Percentiles rank a stretch among this genome's conserved stretches.
Conservation (phyloP, 2,888 invertebrate species). For the Ariolimax columbianus region DNA sequence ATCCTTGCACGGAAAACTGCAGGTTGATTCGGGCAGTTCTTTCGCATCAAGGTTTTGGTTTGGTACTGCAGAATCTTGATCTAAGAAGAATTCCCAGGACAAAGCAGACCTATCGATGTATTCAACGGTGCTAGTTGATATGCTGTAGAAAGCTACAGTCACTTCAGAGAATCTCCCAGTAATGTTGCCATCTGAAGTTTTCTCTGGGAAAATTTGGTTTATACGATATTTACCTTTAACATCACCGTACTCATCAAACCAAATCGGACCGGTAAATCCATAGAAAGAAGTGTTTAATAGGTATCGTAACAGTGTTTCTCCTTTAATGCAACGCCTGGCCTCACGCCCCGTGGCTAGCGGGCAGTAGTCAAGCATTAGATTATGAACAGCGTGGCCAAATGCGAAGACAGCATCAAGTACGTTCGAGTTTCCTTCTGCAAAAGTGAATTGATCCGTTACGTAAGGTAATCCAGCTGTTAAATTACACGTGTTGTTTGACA, state of each 20-base stretch:
- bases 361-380: conserved; percentile 26
- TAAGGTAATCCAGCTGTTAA: neutral
- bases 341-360: neutral
- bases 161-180: conserved; percentile 12
- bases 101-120: neutral
- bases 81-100: conserved; percentile 6
- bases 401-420: conserved; percentile 42
- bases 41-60: neutral
- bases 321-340: conserved; percentile 45
- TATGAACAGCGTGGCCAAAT: conserved; percentile 35
- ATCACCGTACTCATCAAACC: conserved; percentile 42
- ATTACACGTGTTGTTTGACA: conserved; percentile 47
- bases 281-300: conserved; percentile 31
- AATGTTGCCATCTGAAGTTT: neutral
- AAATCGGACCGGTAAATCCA: conserved; percentile 32
- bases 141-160: conserved; percentile 23
- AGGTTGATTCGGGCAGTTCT: conserved; percentile 53
- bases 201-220: conserved; percentile 31
- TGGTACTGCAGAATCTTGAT: neutral
- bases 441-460: neutral
- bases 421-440: conserved; percentile 21
- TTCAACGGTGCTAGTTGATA: neutral
- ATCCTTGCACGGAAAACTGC: conserved; percentile 58
- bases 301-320: conserved; percentile 38
- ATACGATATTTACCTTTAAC: conserved; percentile 22